Evolutionary conservation across 2,113 vertebrate genomes (phyloP).

Genomic region (Lathamus discolor): DNA sequence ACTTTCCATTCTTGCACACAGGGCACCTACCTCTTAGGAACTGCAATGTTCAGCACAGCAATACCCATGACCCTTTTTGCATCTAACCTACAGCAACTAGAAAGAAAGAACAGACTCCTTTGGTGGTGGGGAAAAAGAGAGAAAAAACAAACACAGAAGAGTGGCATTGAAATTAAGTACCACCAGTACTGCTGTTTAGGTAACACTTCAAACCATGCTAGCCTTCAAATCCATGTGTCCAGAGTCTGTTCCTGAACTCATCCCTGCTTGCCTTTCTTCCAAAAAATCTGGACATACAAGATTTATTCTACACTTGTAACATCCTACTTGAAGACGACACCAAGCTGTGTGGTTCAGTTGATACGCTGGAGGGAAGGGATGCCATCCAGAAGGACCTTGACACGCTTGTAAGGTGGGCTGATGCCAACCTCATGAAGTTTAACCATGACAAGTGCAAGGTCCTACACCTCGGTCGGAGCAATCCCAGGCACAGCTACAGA

Average conservation of each 20-base stretch:
- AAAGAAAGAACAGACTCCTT: neutral
- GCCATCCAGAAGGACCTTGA: no score
- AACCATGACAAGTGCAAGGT: no score
- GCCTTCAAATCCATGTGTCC: neutral
- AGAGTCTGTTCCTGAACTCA: neutral
- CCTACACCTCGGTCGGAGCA: no score
- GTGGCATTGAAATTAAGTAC: neutral
- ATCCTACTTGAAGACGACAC: neutral
- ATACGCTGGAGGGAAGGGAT: no score
- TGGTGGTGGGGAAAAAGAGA: neutral
- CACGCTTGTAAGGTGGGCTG: no score
- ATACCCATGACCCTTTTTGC: accelerated
- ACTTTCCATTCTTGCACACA: neutral
- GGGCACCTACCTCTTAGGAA: neutral
- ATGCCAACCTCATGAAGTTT: no score
- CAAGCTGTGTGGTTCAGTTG: no score
- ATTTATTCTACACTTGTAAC: neutral
- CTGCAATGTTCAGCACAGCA: neutral
- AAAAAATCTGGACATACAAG: neutral
- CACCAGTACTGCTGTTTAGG: neutral
- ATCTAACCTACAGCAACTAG: neutral
- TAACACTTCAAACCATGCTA: neutral
- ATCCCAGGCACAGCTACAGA: no score
- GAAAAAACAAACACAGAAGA: neutral
- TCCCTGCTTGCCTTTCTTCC: neutral